These are phyloP conservation scores for Peromyscus attwateri DNA, from an alignment of 2,797 vertebrate genomes.

Conservation along the genomic window DNA sequence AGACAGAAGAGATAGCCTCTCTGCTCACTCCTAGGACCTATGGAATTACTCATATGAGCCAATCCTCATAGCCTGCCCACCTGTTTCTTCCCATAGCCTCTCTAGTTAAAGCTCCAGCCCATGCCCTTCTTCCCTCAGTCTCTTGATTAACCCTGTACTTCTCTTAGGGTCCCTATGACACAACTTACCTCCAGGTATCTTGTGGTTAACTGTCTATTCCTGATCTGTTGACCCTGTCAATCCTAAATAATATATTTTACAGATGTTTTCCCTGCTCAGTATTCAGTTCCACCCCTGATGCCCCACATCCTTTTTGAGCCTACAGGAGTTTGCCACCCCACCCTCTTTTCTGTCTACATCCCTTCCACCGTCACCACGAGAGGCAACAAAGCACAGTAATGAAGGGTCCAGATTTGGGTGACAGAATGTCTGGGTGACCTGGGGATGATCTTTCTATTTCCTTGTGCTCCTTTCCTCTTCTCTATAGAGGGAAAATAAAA, in stretches of 20 bases:
- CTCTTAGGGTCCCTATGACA: accelerated
- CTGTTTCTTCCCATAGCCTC: neutral
- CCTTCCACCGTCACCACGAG: neutral
- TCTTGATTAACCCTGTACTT: neutral
- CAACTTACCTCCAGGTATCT: neutral
- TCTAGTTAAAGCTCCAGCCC: neutral
- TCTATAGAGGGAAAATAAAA: neutral
- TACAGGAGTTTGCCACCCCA: neutral
- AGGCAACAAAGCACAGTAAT: accelerated
- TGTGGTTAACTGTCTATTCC: neutral
- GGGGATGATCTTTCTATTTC: neutral
- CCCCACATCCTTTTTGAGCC: neutral
- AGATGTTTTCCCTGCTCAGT: neutral
- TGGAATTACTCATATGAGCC: neutral
- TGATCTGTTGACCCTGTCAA: neutral
- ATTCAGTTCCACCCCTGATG: neutral
- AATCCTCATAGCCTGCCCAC: neutral
- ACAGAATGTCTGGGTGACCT: neutral
- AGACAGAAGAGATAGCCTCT: neutral
- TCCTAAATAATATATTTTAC: neutral
- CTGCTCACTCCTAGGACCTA: neutral
- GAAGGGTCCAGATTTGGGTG: too few relatives aligned
- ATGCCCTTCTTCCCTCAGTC: neutral
- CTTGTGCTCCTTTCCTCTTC: neutral
- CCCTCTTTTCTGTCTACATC: too few relatives aligned